Conservation (phyloP, 2,113 vertebrate genomes). For the Anthoscopus minutus region DNA sequence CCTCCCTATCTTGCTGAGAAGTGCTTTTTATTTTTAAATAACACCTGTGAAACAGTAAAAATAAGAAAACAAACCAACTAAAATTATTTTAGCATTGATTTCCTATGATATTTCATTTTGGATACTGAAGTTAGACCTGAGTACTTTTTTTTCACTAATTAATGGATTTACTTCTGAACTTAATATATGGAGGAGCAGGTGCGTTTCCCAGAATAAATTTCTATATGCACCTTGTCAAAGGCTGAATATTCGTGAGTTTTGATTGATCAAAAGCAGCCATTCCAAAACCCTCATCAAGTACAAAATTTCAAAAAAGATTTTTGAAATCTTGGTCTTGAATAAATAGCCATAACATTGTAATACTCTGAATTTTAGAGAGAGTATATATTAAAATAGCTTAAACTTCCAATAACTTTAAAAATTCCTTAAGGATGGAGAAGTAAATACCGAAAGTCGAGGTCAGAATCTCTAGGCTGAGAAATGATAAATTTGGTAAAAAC, state of each 20-base stretch:
- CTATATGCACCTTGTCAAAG: not conserved
- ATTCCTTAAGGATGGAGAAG: not conserved
- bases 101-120: not conserved
- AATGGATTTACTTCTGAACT: not conserved
- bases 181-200: not conserved
- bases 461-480: not conserved
- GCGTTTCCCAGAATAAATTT: not conserved
- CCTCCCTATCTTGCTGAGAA: not conserved
- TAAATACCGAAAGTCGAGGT: not conserved
- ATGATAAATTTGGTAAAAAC: not conserved
- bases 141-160: not conserved
- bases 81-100: not conserved
- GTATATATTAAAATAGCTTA: not conserved
- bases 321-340: not conserved
- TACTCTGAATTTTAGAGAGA: not conserved
- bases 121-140: not conserved
- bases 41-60: not conserved
- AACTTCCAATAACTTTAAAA: not conserved
- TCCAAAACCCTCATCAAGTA: not conserved
- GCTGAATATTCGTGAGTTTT: not conserved
- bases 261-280: not conserved
- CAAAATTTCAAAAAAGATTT: not conserved
- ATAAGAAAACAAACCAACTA: accelerated
- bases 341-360: not conserved
- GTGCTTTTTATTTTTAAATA: not conserved